Evolutionary conservation across 2,113 vertebrate genomes (phyloP), one percentile per base, ranked within the genome.

Genomic region (zebrafish (Danio rerio)): DNA sequence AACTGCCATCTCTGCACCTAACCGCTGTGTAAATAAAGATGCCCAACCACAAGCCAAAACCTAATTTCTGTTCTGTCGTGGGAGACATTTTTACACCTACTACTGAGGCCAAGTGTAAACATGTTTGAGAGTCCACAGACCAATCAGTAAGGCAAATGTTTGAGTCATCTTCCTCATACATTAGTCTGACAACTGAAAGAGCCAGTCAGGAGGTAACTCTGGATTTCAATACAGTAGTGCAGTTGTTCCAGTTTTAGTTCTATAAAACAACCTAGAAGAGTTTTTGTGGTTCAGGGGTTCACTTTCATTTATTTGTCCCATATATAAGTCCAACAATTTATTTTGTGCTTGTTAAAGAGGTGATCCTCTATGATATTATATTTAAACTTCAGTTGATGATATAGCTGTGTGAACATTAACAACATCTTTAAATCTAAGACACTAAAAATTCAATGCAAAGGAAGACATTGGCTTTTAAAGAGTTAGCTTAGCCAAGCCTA

Each of bases 11-110:
- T 47, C 63, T 78, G 61, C 83, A 74, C 43, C 49, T 76, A 71
- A 85, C 78, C 83, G 78, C 80, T 42, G 62, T 59, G 69, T 74
- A 86, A 86, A 88, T 88, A 83, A 81, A 52, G 45, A 31, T 68
- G 68, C 55, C 50, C 21, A 79, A 74, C 71, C 78, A 65, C 73
- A 16, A 63, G 63, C 43, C 40, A 83, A 56, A 83, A 81, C 59
- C 65, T 62, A 58, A 52, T 84, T 71, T 84, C 65, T 82, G 15
- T 56, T 83, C 55, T 7, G 31, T 70, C 4, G 18, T 62, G 56
- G 55, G 84, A 88, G 77, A 10, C 40, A 52, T 47, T 68, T 71
- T 68, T 16, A 59, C 82, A 42, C 16, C 49, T 49, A 49, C 45
- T n/a, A 5, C 45, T 40, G 72, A 73, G 55, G 56, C 78, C 43